These are phyloP conservation scores for Plutomurus gul DNA, from an alignment of 1,140 invertebrate species.

Conservation along the genomic window DNA sequence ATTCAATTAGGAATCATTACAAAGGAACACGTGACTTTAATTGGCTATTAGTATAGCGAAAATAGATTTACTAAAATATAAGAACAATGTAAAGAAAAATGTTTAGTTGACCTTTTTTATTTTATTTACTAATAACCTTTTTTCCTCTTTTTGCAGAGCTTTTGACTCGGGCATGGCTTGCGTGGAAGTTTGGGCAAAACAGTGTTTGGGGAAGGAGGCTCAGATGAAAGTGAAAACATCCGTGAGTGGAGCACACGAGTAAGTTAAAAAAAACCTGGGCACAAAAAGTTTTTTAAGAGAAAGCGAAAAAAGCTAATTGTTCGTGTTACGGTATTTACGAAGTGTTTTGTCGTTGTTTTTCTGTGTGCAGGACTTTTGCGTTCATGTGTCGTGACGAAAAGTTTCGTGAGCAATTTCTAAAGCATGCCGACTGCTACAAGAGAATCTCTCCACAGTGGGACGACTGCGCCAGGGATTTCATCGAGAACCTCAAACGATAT, in stretches of 20 bases:
- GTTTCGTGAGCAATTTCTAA: constrained; percentile 34
- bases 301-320: no score
- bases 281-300: no score
- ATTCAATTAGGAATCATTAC: no score
- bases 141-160: constrained; percentile 25
- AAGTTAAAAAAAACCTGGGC: background rate
- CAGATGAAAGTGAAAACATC: constrained; percentile 21
- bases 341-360: no score
- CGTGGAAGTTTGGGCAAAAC: constrained; percentile 34
- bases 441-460: constrained; percentile 32
- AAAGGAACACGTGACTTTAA: no score
- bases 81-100: no score
- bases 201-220: constrained; percentile 10
- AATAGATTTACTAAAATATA: no score
- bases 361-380: constrained; percentile 35
- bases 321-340: no score
- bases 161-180: constrained; percentile 40
- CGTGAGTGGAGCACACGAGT: constrained; percentile 37
- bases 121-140: background rate
- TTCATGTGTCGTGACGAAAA: constrained; percentile 33
- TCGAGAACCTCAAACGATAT: no score
- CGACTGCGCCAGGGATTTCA: constrained; percentile 38
- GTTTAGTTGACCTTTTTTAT: background rate
- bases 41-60: no score
- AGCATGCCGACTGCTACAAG: constrained; percentile 40